Evolutionary conservation across 2,888 invertebrate species (phyloP).

Genomic region (Chymomyza caudatula): DNA sequence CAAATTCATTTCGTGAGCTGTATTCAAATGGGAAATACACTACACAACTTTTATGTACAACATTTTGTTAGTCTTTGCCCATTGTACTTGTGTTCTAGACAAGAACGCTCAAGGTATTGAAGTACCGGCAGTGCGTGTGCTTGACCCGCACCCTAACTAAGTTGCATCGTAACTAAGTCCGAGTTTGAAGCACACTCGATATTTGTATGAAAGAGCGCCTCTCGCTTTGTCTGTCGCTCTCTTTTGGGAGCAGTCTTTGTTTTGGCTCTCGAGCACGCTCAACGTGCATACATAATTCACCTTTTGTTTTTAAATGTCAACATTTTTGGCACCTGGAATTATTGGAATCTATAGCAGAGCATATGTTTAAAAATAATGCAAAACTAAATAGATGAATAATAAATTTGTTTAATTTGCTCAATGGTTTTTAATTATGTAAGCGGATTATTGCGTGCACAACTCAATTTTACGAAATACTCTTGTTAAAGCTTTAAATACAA

Average conservation of each 20-base stretch:
- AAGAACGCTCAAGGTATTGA: too few species aligned
- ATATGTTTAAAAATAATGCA: background rate
- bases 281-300: background rate
- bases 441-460: background rate
- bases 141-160: too few species aligned
- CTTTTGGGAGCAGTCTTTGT: background rate
- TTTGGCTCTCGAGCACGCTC: background rate
- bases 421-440: background rate
- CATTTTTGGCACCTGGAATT: background rate
- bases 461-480: background rate
- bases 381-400: background rate
- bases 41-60: too few species aligned
- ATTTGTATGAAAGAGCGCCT: background rate
- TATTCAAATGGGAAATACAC: background rate
- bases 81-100: background rate
- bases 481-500: background rate
- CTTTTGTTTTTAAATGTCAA: background rate
- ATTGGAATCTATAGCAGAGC: background rate
- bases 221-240: too few species aligned
- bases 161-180: background rate
- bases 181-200: background rate
- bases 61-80: too few species aligned
- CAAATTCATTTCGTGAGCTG: too few species aligned
- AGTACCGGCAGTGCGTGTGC: background rate
- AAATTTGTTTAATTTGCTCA: background rate